Base-by-base conservation (phyloP, 1,140 invertebrate species). In the Penaeus chinensis region DNA sequence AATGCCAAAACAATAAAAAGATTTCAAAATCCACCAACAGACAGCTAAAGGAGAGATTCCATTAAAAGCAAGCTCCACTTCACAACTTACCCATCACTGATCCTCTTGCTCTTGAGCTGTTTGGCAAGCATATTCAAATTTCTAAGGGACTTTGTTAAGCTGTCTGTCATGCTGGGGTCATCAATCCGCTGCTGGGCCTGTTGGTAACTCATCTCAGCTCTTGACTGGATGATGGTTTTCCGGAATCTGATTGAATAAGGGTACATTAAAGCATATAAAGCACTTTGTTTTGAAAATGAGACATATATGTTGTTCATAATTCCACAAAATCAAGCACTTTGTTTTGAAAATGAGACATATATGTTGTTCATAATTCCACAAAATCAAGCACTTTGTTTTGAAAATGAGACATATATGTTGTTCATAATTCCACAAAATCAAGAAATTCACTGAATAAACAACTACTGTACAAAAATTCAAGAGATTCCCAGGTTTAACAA, bases 121-220 rank as follows among this genome's bases (percentile, higher is more conserved):
- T 99, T 99, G 0, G 98, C 97, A 65, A 99, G 93, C 27, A 91
- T 93, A 93, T 99, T 99, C 0, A 99, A 93, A 66, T 94, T 92
- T 87, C 98, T 93, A 24, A 99, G 92, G 10, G 97, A 97, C 60
- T 93, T 90, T 0, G 98, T 95, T 3, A 99, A 91, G 10, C 94
- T 93, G 92, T 97, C 96, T 20, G 95, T 93, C 85, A 96, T 94
- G 0, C 92, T 93, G 5, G 92, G 91, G 91, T 98, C 97, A 92
- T 99, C 98, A 84, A 99, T 99, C 87, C 95, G 95, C 74, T 97
- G 93, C 92, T 99, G 98, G 1, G 98, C 98, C 93, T 99, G 96
- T 91, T 97, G 97, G 92, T 99, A 99, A 3, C 98, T 99, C 94
- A 99, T 95, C 2, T 98, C 97, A 77, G 95, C 94, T 91, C 96